Evolutionary conservation across 2,797 vertebrate species (phyloP), one percentile per base, ranked within the genome.

Genomic region (Silurus aristotelis): DNA sequence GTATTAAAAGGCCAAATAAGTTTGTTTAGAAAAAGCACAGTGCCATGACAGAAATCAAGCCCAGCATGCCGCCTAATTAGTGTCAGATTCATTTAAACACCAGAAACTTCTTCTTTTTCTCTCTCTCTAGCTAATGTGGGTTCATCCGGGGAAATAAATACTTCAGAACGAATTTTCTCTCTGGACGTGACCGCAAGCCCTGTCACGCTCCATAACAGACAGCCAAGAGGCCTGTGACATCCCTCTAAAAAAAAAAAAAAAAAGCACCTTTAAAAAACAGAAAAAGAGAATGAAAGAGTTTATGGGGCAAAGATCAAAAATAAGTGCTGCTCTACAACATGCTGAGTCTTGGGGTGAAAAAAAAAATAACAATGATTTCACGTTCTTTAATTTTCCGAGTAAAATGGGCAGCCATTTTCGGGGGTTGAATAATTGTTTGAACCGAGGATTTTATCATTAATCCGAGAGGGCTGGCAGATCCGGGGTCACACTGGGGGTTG

Each of bases 401-500:
- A 96, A 96, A 99, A 99, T 97, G 96, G 97, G 95, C 95, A 97
- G 97, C 96, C 96, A 97, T 97, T 97, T 97, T 78, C 72, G 48
- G 96, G 96, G 96, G 97, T 97, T 96, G 97, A 99, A 98, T 98
- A 98, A 99, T 99, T 99, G 97, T 99, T 98, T 99, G 97, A 99
- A 98, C 96, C 96, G 95, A 98, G 96, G 96, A 98, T 99, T 99
- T 98, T 99, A 98, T 99, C 97, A 98, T 99, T 99, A 99, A 98
- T 98, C 96, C 97, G 93, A 93, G 94, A 97, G 95, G 97, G 96
- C 96, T 96, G 96, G 91, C 96, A 96, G 97, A 98, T 97, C 97
- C 94, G 94, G 96, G 98, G 98, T 99, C 98, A 99, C 96, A 94
- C 95, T 93, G 92, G 96, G 97, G 97, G 97, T 99, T 99, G 98